A percentile compares a stretch with the other conserved stretches of the same genome.
Conservation (phyloP, 2,888 invertebrate species). For the Lutraria lutraria region DNA sequence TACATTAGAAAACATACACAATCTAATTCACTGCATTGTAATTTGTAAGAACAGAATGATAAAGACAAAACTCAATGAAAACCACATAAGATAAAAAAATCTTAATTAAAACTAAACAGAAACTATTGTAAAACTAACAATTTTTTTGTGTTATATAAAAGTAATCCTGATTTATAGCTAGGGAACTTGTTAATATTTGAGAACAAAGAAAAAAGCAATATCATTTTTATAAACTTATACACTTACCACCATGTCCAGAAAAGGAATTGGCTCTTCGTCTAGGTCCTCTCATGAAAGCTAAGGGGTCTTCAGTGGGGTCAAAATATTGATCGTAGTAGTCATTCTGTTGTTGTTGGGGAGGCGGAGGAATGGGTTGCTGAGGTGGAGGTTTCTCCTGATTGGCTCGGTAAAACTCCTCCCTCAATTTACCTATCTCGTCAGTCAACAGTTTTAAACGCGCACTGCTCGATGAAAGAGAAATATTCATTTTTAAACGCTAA, state of each 20-base stretch:
- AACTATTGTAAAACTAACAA: no score
- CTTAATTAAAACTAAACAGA: no score
- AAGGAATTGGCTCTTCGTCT: conserved; percentile 82
- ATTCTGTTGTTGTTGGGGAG: conserved; percentile 63
- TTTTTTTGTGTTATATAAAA: no score
- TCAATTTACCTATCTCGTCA: conserved; percentile 79
- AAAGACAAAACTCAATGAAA: no score
- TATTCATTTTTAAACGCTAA: not conserved
- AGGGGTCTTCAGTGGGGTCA: conserved; percentile 82
- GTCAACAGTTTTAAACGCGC: conserved; percentile 77
- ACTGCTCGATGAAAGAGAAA: conserved; percentile 56
- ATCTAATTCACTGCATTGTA: no score
- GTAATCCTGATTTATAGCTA: no score
- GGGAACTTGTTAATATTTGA: no score
- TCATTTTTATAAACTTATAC: no score
- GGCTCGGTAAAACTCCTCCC: conserved; percentile 77
- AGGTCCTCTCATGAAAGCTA: conserved; percentile 83
- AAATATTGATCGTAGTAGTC: conserved; percentile 78
- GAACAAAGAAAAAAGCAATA: no score
- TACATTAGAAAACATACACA: no score
- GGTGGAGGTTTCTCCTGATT: conserved; percentile 74
- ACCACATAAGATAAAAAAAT: no score
- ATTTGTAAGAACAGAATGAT: no score
- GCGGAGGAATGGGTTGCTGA: conserved; percentile 63
- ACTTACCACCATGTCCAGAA: conserved; percentile 76